Conservation (phyloP, 2,888 invertebrate genomes). For the Hoplodrina blanda region DNA sequence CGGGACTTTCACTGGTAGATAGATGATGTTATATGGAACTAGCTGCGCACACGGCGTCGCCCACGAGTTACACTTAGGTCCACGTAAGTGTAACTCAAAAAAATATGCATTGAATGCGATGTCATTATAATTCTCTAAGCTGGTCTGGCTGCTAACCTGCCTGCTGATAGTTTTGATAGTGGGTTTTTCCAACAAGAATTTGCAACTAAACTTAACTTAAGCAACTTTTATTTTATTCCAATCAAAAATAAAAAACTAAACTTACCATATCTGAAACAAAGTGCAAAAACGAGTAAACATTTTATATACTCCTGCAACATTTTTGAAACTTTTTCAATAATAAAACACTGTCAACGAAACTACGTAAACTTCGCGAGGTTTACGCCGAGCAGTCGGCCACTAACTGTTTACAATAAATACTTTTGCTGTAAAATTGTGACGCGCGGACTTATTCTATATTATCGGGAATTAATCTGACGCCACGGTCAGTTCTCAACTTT, state of each 20-base stretch:
- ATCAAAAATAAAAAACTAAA: neutral
- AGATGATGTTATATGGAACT: no score
- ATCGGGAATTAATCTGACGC: conserved; percentile 38
- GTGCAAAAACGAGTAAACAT: conserved; percentile 35
- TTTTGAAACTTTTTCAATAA: conserved; percentile 9
- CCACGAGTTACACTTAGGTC: no score
- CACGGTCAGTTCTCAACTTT: conserved; percentile 16
- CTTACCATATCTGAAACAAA: conserved; percentile 53
- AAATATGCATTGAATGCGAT: no score
- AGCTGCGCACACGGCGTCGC: no score
- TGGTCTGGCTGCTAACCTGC: no score
- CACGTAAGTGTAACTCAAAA: no score
- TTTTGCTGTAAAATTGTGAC: conserved; percentile 33
- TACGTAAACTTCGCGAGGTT: conserved; percentile 49
- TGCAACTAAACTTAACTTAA: no score
- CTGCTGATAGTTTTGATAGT: no score
- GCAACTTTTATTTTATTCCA: no score
- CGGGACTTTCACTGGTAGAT: no score
- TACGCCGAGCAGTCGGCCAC: conserved; percentile 50
- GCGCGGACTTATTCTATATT: conserved; percentile 52
- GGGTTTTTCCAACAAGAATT: no score
- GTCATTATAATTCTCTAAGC: no score
- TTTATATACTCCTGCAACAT: conserved; percentile 46
- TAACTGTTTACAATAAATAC: conserved; percentile 67
- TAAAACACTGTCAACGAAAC: neutral